A percentile compares a stretch with the other conserved stretches of the same genome.
Evolutionary conservation across 2,113 vertebrate species (phyloP).

Genomic region (Entosphenus tridentatus): DNA sequence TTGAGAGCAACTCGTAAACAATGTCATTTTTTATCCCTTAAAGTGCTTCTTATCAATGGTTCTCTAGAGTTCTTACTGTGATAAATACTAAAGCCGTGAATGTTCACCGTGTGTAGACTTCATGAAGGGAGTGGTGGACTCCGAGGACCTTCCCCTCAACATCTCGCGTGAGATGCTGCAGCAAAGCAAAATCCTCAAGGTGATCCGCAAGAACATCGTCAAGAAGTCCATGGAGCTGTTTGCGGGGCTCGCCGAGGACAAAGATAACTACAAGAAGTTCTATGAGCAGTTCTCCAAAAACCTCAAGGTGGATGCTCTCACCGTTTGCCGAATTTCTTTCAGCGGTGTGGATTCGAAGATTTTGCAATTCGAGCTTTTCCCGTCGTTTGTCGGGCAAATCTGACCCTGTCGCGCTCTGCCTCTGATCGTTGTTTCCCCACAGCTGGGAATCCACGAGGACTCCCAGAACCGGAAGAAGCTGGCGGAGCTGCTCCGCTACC

Average conservation of each 20-base stretch:
- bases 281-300: conserved; percentile 83
- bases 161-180: conserved; percentile 88
- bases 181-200: conserved; percentile 89
- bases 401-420: too few species aligned
- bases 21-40: too few species aligned
- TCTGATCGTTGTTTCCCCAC: neutral
- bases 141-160: conserved; percentile 65
- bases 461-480: conserved; percentile 64
- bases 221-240: conserved; percentile 90
- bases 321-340: too few species aligned
- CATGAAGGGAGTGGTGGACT: conserved; percentile 61
- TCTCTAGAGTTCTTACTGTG: too few species aligned
- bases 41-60: too few species aligned
- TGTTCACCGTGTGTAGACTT: conserved; percentile 31
- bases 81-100: too few species aligned
- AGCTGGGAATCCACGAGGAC: conserved; percentile 82
- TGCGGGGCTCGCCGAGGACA: conserved; percentile 56
- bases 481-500: conserved; percentile 60
- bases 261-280: conserved; percentile 85
- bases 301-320: conserved; percentile 34
- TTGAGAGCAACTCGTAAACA: too few species aligned
- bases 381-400: too few species aligned
- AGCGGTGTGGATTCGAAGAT: too few species aligned
- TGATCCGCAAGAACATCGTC: conserved; percentile 74
- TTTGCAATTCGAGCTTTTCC: too few species aligned